A percentile compares a stretch with the other conserved stretches of the same genome.
Conservation (phyloP, 2,113 vertebrate species). For the Dromaius novaehollandiae region DNA sequence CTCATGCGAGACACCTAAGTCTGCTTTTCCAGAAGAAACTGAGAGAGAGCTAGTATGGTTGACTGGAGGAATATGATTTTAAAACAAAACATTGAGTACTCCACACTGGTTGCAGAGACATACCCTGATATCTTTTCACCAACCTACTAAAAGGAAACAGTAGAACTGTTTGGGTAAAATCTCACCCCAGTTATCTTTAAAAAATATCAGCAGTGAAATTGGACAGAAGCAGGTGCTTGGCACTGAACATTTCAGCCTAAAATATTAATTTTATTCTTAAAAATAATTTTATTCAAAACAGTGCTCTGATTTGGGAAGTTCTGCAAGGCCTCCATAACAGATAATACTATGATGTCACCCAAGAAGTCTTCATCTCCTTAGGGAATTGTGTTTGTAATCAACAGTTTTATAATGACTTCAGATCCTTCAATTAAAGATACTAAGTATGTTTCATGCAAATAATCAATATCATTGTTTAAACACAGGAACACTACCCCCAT, state of each 20-base stretch:
- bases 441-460: not conserved
- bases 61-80: too few relatives aligned
- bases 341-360: not conserved
- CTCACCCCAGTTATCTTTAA: too few relatives aligned
- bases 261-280: not conserved
- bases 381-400: not conserved
- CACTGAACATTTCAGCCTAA: not conserved
- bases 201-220: not conserved
- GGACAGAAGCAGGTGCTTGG: not conserved
- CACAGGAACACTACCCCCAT: not conserved
- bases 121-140: too few relatives aligned
- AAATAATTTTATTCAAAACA: not conserved
- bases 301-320: not conserved
- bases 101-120: too few relatives aligned
- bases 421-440: not conserved
- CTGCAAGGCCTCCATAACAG: not conserved
- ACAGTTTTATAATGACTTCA: not conserved
- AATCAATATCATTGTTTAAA: not conserved
- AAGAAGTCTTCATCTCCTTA: not conserved
- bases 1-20: too few relatives aligned
- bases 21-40: too few relatives aligned
- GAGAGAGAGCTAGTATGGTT: too few relatives aligned
- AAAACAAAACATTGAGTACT: too few relatives aligned
- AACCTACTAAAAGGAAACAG: not conserved
- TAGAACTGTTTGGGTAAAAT: not conserved